Evolutionary conservation across 2,113 vertebrate genomes (phyloP), one percentile per base, ranked within the genome.

Genomic region (Crocuta crocuta): DNA sequence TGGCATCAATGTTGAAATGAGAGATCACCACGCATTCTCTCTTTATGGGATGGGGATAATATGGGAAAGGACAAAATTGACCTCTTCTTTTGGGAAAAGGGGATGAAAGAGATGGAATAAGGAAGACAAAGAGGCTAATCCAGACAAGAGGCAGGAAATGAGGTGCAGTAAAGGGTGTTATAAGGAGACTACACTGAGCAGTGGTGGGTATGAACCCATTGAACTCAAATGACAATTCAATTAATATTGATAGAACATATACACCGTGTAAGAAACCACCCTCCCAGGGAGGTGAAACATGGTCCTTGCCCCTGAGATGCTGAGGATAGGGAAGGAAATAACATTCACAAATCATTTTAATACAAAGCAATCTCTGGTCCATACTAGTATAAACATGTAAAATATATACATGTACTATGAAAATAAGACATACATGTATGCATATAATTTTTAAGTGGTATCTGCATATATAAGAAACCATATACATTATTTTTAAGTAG

Each of bases 111-210:
- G 78, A 68, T 48, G 31, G 81, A 16, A 58, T 81, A 63, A 88
- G 65, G 61, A 89, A 70, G 39, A 95, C 23, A 85, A 71, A 35
- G 15, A 45, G 61, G 84, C 23, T 31, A 76, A 70, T 5, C 15
- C 24, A 92, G 87, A 68, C 58, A 85, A 92, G 2, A 61, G 92
- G 81, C 70, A 93, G 93, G 66, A 93, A 61, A 39, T 55, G 68
- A 17, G n/a, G 23, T 55, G 23, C 26, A 31, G 35, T 45, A 28
- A 68, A 48, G 43, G 53, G 13, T 50, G 21, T 80, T 70, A 26
- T 48, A 88, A 65, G 61, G 61, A 93, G 58, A 63, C 23, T 12
- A 10, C 79, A 71, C 2, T n/a, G 35, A 88, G 28, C 55, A 74
- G 10, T 31, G 74, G 70, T 61, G 28, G 16, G 45, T 19, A 4